These are phyloP conservation scores for Arizona elegans DNA, from an alignment of 2,113 vertebrate genomes.

Conservation along the genomic window DNA sequence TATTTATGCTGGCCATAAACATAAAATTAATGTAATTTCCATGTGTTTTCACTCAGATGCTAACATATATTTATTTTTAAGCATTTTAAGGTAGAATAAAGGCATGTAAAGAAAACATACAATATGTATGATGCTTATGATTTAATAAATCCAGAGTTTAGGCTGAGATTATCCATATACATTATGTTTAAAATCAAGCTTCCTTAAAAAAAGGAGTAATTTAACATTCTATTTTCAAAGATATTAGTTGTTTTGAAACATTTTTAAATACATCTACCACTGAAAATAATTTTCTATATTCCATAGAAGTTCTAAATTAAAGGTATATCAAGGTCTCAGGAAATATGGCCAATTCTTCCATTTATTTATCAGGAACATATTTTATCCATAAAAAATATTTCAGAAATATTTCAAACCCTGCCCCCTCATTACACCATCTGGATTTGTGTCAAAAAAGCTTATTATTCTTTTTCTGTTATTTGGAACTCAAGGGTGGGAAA, in stretches of 20 bases:
- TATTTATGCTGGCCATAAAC: neutral
- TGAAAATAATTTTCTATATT: conserved; percentile 6
- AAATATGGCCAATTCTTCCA: conserved; percentile 9
- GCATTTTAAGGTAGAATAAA: neutral
- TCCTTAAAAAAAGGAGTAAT: neutral
- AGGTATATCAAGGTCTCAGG: neutral
- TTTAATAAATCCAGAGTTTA: conserved; percentile 3
- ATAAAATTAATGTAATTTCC: conserved; percentile 13
- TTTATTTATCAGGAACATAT: neutral
- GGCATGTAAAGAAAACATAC: conserved; percentile 2
- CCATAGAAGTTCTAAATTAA: conserved; percentile 5
- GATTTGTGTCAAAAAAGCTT: neutral
- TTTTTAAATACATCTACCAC: neutral
- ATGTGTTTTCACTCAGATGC: conserved; percentile 5
- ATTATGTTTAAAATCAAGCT: conserved; percentile 14
- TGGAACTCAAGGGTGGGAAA: neutral
- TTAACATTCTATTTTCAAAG: neutral
- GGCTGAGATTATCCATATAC: neutral
- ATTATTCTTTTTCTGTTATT: conserved; percentile 9
- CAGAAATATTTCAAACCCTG: neutral
- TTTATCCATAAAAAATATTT: conserved; percentile 6
- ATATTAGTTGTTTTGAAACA: neutral
- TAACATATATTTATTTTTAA: conserved; percentile 5
- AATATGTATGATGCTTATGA: neutral
- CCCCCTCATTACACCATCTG: conserved; percentile 2